Evolutionary conservation across 2,888 invertebrate species (phyloP), one percentile per base, ranked within the genome.

Genomic region (Synergus itoensis): DNA sequence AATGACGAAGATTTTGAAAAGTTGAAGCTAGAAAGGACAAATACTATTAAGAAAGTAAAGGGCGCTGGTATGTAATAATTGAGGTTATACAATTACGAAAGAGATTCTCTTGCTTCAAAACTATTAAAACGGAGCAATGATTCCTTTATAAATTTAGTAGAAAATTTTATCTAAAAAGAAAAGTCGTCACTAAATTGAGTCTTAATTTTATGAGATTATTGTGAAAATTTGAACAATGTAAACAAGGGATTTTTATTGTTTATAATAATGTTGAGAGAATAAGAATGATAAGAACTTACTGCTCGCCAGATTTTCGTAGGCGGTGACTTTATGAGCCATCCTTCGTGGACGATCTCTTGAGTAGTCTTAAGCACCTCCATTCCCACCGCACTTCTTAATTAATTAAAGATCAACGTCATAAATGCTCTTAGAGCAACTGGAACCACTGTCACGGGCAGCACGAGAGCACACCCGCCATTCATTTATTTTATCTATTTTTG

Each of bases 321-420:
- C 87, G 98, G 98, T 81, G 98, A 98, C 94, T 99, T 99, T 82
- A 97, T 98, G 88, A 99, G 94, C 98, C 98, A 99, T 84, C 99
- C 99, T 93, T 97, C 97, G 91, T 96, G 96, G 86, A 97, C 96
- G 84, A 96, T 95, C 93, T 97, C 96, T 92, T 94, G 93, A 84
- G 93, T 93, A 87, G 92, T 93, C 90, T 92, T 93, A 53, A 90
- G 88, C 83, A 88, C 89, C 83, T 91, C 91, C 91, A 91, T 91
- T 84, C 86, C 83, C 79, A 64, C 60, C 73, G 60, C 60, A 77
- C 75, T 60, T 69, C 73, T 76, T 75, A 57, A 53, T 75, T 75
- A 57, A 53, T 75, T 57, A 53, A 79, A 63, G 48, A 53, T 40
- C 57, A 53, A 65, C 63, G 75, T 60, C 77, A 81, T 82, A 83